Percentiles rank a stretch among this genome's conserved stretches.
These are phyloP conservation scores for Lutjanus argentimaculatus DNA, from an alignment of 2,797 vertebrate genomes.

Conservation along the genomic window DNA sequence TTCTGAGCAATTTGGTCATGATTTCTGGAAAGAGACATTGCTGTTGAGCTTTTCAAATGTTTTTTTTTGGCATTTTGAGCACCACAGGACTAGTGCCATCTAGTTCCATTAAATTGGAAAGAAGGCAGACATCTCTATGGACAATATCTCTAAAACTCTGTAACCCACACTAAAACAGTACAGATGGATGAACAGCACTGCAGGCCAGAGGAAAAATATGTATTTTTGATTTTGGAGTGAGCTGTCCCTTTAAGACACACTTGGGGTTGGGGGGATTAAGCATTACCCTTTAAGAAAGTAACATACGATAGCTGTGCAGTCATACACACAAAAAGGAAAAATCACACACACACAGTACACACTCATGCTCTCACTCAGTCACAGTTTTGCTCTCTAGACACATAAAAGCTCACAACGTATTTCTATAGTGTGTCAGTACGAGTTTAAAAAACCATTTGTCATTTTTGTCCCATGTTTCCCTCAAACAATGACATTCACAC, in stretches of 20 bases:
- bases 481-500: constrained; percentile 46
- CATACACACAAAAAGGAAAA: constrained; percentile 16
- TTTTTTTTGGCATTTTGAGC: no score
- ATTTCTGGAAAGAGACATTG: no score
- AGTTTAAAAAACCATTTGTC: constrained; percentile 73
- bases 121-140: no score
- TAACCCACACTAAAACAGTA: no score
- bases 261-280: not conserved
- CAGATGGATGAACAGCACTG: no score
- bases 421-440: constrained; percentile 59
- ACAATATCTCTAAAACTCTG: no score
- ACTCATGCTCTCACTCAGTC: not conserved
- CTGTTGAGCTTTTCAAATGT: no score
- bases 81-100: no score
- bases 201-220: no score
- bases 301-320: constrained; percentile 10
- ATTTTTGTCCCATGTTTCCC: constrained; percentile 65
- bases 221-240: no score
- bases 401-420: constrained; percentile 50
- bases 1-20: no score
- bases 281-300: constrained; percentile 42
- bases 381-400: constrained; percentile 41
- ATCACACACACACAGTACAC: constrained; percentile 10
- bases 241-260: not conserved
- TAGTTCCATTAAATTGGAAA: no score